A percentile compares a stretch with the other conserved stretches of the same genome.
phyloP scores from a whole-genome alignment of 2,113 vertebrate genomes.

The Ahaetulla prasina region DNA sequence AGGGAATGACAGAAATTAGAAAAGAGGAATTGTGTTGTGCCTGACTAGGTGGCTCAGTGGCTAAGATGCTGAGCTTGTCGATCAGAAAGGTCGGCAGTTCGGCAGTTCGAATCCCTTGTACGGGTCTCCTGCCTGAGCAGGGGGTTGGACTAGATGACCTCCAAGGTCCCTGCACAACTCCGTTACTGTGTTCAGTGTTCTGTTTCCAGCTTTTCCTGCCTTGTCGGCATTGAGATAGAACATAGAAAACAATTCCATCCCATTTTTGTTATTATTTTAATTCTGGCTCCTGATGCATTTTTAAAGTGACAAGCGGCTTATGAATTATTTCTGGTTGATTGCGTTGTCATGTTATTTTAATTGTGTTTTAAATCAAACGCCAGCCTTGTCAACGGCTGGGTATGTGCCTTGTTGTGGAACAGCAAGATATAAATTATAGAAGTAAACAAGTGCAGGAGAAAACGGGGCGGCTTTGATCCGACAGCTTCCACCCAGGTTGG shows the following conservation, averaged over 20 bases:
- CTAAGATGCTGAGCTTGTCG: too few relatives aligned
- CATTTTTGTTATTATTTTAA: not conserved
- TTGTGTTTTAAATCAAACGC: not conserved
- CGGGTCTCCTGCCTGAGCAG: too few relatives aligned
- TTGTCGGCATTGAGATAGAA: not conserved
- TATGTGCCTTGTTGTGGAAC: not conserved
- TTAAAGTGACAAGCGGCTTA: not conserved
- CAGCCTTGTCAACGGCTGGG: not conserved
- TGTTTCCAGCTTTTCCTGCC: not conserved
- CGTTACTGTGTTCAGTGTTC: not conserved
- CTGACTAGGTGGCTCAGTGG: too few relatives aligned
- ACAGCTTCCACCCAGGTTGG: not conserved
- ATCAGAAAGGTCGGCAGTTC: too few relatives aligned
- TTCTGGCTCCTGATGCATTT: not conserved
- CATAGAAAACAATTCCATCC: not conserved
- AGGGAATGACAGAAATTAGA: not conserved
- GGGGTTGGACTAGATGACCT: too few relatives aligned
- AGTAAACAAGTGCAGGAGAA: not conserved
- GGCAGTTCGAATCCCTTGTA: too few relatives aligned
- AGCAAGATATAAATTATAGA: not conserved
- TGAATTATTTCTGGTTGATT: not conserved
- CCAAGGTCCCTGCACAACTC: too few relatives aligned
- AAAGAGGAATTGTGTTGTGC: not conserved
- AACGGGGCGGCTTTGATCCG: not conserved
- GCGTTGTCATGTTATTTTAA: not conserved